Evolutionary conservation across 1,140 invertebrate species (phyloP).

Genomic region (Bicyclus anynana): DNA sequence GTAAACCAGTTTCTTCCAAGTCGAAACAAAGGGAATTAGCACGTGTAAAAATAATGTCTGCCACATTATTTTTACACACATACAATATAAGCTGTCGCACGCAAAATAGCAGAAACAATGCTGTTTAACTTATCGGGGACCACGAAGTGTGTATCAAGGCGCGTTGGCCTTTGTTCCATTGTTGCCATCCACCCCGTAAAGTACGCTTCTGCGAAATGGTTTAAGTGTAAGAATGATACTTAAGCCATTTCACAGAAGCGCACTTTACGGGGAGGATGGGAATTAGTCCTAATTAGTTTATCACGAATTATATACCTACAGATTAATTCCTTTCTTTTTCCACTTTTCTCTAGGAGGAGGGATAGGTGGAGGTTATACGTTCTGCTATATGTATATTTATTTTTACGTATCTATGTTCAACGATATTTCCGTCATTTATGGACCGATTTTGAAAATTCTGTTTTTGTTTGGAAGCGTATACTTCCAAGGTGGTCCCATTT

Average conservation of each 20-base stretch:
- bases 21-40: constrained; percentile 17
- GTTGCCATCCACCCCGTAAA: constrained; percentile 32
- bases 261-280: constrained; percentile 22
- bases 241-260: constrained; percentile 18
- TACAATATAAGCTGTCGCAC: constrained; percentile 26
- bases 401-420: no score
- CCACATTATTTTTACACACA: constrained; percentile 14
- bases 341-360: no score
- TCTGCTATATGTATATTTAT: no score
- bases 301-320: no score
- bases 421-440: no score
- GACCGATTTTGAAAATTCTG: no score
- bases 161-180: constrained; percentile 63
- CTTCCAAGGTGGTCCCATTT: no score
- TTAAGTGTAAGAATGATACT: background rate
- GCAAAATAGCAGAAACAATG: constrained; percentile 56
- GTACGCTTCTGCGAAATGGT: constrained; percentile 19
- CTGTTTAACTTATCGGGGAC: constrained; percentile 49
- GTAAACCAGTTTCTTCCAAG: background rate
- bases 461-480: no score
- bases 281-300: no score
- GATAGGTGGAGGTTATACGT: no score
- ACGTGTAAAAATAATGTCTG: constrained; percentile 31
- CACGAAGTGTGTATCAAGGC: constrained; percentile 36
- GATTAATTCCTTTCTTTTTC: no score